Base-by-base conservation (phyloP, 2,113 vertebrate genomes). In the Excalfactoria chinensis region DNA sequence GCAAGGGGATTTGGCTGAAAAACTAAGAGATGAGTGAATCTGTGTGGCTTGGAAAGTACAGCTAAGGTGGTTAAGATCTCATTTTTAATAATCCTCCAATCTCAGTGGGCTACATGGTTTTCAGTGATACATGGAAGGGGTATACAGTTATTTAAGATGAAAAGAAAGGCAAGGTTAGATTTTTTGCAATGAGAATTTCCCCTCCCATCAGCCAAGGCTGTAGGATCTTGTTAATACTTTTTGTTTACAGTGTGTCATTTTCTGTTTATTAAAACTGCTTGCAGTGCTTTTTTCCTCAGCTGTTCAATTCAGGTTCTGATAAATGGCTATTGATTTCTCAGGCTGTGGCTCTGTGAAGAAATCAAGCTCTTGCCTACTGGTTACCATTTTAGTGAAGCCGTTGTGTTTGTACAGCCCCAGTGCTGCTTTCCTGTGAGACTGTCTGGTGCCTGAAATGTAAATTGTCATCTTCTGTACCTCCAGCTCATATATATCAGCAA, bases 271-370 rank as follows among this genome's bases (percentile, higher is more conserved):
- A 71, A 77, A 87, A 80, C 73, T 73, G 8, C 74, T 93, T 64
- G 48, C 75, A 77, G 64, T 64, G 76, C 48, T 71, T 74, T 90
- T 90, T 82, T 60, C 46, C 89, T 85, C 91, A 94, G 84, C 91
- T 94, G 84, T 93, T 94, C 93, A 56, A 85, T 89, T 80, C 84
- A 83, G 75, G 37, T 76, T 89, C 74, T 92, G 92, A 91, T 91
- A 93, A 92, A 89, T 43, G 56, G 71, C 78, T 76, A 63, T 63
- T 83, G 51, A 92, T 96, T 93, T 92, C 63, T 95, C 82, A 93
- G 82, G 26, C 75, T 93, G 69, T 89, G 72, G 64, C 56, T 93
- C 77, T 56, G 2, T 16, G 8, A 46, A 84, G 53, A 93, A 92
- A 92, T 77, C 59, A 74, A 48, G 85, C 88, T 92, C 18, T 88